These are phyloP conservation scores for Mercenaria mercenaria DNA, from an alignment of 1,140 invertebrate genomes.

Conservation along the genomic window DNA sequence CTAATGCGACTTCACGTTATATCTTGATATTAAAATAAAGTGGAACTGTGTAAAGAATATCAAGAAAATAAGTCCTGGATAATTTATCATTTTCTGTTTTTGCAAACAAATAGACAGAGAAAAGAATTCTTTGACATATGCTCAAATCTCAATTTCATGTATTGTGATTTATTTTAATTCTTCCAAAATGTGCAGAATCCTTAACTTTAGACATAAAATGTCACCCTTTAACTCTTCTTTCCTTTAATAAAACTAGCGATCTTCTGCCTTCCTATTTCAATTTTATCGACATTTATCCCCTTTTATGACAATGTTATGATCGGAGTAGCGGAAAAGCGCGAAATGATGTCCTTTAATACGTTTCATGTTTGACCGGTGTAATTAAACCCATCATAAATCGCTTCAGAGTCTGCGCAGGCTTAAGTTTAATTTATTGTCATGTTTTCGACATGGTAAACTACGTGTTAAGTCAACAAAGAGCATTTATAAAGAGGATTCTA, in stretches of 20 bases:
- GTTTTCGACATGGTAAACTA: conserved; percentile 48
- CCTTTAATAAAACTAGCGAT: conserved; percentile 25
- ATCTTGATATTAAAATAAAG: too few relatives aligned
- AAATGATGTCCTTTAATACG: conserved; percentile 35
- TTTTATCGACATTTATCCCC: conserved; percentile 4
- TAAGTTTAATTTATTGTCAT: conserved; percentile 58
- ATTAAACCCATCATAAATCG: conserved; percentile 50
- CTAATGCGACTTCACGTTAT: too few relatives aligned
- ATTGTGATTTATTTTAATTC: conserved; percentile 17
- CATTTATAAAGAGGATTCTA: conserved; percentile 47
- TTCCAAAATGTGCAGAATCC: neutral
- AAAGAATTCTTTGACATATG: conserved; percentile 35
- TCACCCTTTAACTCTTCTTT: neutral
- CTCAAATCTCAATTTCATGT: neutral
- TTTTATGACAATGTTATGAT: conserved; percentile 60
- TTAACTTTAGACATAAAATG: conserved; percentile 36
- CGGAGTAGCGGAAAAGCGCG: conserved; percentile 11
- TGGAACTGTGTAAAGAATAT: too few relatives aligned
- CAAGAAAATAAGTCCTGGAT: too few relatives aligned
- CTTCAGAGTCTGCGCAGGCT: conserved; percentile 18
- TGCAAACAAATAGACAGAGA: neutral
- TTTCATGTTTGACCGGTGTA: conserved; percentile 62
- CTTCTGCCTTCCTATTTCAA: neutral
- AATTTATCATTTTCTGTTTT: too few relatives aligned
- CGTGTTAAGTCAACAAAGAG: conserved; percentile 54